Percentiles rank a stretch among this genome's conserved stretches.
These are phyloP conservation scores for Orientallactaga sibirica DNA, from an alignment of 2,797 vertebrate genomes.

Conservation along the genomic window DNA sequence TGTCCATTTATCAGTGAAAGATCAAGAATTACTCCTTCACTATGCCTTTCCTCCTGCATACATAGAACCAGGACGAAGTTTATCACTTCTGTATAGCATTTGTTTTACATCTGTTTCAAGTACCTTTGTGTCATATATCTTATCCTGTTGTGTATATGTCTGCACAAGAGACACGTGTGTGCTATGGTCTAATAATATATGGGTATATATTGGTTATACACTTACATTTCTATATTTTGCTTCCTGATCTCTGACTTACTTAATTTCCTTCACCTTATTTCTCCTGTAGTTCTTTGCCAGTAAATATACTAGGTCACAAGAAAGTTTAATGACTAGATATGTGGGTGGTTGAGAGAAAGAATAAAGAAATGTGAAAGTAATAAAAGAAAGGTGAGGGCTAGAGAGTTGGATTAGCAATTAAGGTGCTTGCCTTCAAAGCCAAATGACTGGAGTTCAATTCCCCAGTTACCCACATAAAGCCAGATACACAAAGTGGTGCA, in stretches of 20 bases:
- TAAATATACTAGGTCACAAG: background rate
- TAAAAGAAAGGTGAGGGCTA: background rate
- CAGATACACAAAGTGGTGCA: too few species aligned
- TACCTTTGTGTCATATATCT: background rate
- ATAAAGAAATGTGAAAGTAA: constrained; percentile 52
- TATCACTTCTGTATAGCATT: background rate
- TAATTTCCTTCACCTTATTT: constrained; percentile 59
- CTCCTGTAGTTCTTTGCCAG: constrained; percentile 9
- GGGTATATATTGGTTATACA: background rate
- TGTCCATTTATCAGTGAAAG: background rate
- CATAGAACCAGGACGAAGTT: background rate
- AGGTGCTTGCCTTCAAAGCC: too few species aligned
- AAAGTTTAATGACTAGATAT: constrained; percentile 14
- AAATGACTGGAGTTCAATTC: too few species aligned
- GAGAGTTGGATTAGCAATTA: too few species aligned
- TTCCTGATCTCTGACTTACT: constrained; percentile 38
- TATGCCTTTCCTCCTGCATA: background rate
- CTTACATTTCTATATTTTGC: background rate
- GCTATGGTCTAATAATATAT: background rate
- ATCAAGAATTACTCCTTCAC: background rate
- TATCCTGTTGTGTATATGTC: background rate
- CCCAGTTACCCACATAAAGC: too few species aligned
- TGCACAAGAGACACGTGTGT: background rate
- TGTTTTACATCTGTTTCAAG: background rate
- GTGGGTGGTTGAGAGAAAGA: constrained; percentile 16